Percentiles rank a stretch among this genome's conserved stretches.
These are phyloP conservation scores for Aricia artaxerxes DNA, from an alignment of 2,888 invertebrate species.

Conservation along the genomic window DNA sequence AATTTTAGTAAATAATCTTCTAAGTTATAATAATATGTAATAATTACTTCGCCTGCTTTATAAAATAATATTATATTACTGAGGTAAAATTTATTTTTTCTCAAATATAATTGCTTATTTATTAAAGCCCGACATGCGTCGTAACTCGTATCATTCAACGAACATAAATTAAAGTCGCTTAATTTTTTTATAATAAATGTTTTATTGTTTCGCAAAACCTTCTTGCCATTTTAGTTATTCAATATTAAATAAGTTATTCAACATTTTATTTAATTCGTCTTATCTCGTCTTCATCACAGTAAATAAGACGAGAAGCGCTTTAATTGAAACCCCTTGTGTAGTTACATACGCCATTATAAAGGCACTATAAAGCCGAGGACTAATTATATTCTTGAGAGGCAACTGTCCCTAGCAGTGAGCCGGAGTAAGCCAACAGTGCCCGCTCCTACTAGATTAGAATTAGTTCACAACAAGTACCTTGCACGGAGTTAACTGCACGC, in stretches of 20 bases:
- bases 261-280: neutral
- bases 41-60: too few relatives aligned
- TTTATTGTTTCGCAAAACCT: neutral
- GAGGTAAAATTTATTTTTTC: too few relatives aligned
- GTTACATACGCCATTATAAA: constrained; percentile 18
- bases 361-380: constrained; percentile 26
- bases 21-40: too few relatives aligned
- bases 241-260: neutral
- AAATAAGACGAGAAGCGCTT: constrained; percentile 8
- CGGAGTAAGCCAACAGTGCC: constrained; percentile 34
- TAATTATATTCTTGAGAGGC: constrained; percentile 31
- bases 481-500: constrained; percentile 25
- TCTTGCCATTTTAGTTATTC: neutral
- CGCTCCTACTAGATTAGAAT: constrained; percentile 37
- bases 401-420: constrained; percentile 30
- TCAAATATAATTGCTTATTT: too few relatives aligned
- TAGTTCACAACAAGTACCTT: constrained; percentile 36
- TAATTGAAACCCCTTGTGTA: constrained; percentile 11
- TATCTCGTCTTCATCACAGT: neutral
- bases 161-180: neutral
- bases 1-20: too few relatives aligned
- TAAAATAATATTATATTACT: too few relatives aligned
- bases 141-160: too few relatives aligned
- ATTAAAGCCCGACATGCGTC: too few relatives aligned
- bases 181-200: neutral